Evolutionary conservation across 1,140 invertebrate genomes (phyloP).

Genomic region (Adoxophyes honmai): DNA sequence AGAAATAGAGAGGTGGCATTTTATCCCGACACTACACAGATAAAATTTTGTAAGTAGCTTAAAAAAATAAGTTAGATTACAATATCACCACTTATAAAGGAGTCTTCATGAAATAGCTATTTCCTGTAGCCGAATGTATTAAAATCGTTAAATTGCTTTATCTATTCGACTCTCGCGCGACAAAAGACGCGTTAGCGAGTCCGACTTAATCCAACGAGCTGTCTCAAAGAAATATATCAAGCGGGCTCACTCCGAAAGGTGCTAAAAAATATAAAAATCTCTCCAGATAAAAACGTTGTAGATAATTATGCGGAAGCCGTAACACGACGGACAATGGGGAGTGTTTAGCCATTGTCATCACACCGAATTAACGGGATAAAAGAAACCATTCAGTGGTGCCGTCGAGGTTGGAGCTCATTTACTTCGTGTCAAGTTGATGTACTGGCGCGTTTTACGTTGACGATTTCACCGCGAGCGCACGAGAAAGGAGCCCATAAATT

Average conservation of each 20-base stretch:
- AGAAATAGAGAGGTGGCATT: no score
- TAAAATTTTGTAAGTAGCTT: no score
- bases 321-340: background rate
- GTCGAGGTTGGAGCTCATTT: slow-evolving; percentile 1
- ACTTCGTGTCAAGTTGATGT: slow-evolving; percentile 14
- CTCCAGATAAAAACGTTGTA: slow-evolving; percentile 11
- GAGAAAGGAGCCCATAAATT: slow-evolving; percentile 1
- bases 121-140: no score
- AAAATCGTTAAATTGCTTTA: background rate
- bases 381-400: background rate
- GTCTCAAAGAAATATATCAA: background rate
- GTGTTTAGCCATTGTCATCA: slow-evolving; percentile 13
- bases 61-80: no score
- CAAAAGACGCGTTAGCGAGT: background rate
- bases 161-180: background rate
- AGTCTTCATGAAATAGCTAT: no score
- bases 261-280: background rate
- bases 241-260: background rate
- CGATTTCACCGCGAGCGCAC: background rate
- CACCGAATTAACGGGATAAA: slow-evolving; percentile 8
- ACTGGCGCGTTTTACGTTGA: slow-evolving; percentile 8
- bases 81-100: no score
- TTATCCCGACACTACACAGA: no score
- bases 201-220: background rate
- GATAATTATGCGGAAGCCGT: slow-evolving; percentile 10